Evolutionary conservation across 2,797 vertebrate genomes (phyloP).

Genomic region (Philypnodon macrostomus): DNA sequence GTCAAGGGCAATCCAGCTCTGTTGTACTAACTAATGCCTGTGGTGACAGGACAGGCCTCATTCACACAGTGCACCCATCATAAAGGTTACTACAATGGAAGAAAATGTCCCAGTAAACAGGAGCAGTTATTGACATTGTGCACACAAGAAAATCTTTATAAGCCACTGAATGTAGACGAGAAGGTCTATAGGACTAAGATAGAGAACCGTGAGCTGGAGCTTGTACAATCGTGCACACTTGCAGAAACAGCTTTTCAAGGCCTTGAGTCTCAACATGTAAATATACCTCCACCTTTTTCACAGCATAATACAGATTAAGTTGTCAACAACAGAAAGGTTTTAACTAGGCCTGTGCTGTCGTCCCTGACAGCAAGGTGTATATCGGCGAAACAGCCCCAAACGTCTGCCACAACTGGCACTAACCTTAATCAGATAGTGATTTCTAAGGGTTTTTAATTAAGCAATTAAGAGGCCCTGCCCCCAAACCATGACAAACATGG

Average conservation of each 20-base stretch:
- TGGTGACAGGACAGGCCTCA: constrained; percentile 21
- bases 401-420: no score
- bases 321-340: background rate
- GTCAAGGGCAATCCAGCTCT: constrained; percentile 41
- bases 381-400: no score
- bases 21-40: constrained; percentile 30
- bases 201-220: constrained; percentile 4
- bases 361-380: no score
- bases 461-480: no score
- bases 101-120: constrained; percentile 27
- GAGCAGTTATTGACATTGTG: constrained; percentile 38
- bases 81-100: constrained; percentile 23
- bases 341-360: no score
- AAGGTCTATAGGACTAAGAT: constrained; percentile 9
- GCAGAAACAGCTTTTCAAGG: constrained; percentile 5
- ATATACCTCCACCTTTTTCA: no score
- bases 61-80: constrained; percentile 18
- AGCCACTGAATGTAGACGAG: constrained; percentile 18
- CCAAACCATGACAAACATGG: no score
- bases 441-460: no score
- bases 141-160: constrained; percentile 26
- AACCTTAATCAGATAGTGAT: no score
- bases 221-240: background rate
- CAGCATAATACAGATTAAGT: background rate
- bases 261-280: constrained; percentile 7